A percentile compares a stretch with the other conserved stretches of the same genome.
These are phyloP conservation scores for Empis livida DNA, from an alignment of 2,888 invertebrate genomes.

Conservation along the genomic window DNA sequence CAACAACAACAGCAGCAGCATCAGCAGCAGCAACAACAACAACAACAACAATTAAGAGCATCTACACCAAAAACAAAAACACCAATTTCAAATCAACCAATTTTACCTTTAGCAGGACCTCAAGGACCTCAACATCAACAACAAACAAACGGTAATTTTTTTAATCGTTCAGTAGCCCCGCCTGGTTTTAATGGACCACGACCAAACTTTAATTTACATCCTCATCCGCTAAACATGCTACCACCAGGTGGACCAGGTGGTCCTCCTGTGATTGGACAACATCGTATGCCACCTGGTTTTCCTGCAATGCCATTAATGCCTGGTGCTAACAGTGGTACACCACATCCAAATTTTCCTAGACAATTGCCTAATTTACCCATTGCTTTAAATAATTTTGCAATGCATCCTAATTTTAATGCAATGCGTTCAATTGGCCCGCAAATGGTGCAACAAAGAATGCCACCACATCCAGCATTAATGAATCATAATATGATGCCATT, in stretches of 20 bases:
- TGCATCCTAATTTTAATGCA: slow-evolving; percentile 35
- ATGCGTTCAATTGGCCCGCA: slow-evolving; percentile 33
- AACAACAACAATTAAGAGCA: slow-evolving; percentile 12
- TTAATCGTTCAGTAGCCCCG: slow-evolving; percentile 16
- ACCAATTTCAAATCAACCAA: slow-evolving; percentile 14
- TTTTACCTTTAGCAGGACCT: slow-evolving; percentile 12
- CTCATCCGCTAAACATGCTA: slow-evolving; percentile 18
- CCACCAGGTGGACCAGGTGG: slow-evolving; percentile 16
- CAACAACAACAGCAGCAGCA: slow-evolving; percentile 28
- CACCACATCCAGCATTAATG: slow-evolving; percentile 24
- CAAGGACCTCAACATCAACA: slow-evolving; percentile 35
- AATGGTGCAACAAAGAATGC: slow-evolving; percentile 27
- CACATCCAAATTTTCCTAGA: slow-evolving; percentile 28
- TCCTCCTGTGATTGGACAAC: slow-evolving; percentile 8
- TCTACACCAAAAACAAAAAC: slow-evolving; percentile 15
- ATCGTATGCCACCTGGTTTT: slow-evolving; percentile 30
- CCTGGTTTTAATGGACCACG: slow-evolving; percentile 19
- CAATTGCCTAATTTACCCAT: slow-evolving; percentile 26
- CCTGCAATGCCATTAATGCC: slow-evolving; percentile 22
- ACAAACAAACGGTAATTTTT: slow-evolving; percentile 19
- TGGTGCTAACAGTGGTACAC: slow-evolving; percentile 20
- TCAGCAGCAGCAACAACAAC: slow-evolving; percentile 18
- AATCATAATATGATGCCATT: slow-evolving; percentile 12
- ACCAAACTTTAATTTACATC: slow-evolving; percentile 12
- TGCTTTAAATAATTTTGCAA: slow-evolving; percentile 36